Percentiles rank a stretch among this genome's conserved stretches.
These are phyloP conservation scores for Pseudomyrmex dendroicus DNA, from an alignment of 1,140 invertebrate species.

Conservation along the genomic window DNA sequence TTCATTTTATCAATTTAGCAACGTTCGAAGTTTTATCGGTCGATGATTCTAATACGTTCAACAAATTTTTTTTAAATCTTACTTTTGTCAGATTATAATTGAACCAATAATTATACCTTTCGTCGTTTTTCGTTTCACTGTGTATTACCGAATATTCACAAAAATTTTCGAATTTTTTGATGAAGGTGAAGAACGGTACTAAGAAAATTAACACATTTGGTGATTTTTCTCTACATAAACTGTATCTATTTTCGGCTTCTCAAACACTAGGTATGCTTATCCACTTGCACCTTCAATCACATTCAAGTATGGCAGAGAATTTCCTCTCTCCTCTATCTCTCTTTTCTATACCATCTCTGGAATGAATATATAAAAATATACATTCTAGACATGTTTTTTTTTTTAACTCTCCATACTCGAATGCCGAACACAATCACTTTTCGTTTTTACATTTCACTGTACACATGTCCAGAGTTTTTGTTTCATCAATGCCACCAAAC, in stretches of 20 bases:
- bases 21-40: neutral
- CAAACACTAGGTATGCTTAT: conserved; percentile 82
- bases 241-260: conserved; percentile 83
- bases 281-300: conserved; percentile 81
- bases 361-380: conserved; percentile 68
- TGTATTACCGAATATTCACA: neutral
- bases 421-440: conserved; percentile 82
- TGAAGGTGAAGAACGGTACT: conserved; percentile 73
- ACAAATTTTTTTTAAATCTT: conserved; percentile 9
- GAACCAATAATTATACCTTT: no score
- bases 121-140: conserved; percentile 44
- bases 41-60: neutral
- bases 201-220: conserved; percentile 79
- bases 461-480: conserved; percentile 78
- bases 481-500: conserved; percentile 76
- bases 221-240: conserved; percentile 80
- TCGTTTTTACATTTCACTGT: conserved; percentile 83
- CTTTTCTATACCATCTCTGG: conserved; percentile 54
- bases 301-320: conserved; percentile 73
- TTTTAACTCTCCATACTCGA: conserved; percentile 73
- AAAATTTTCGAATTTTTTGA: conserved; percentile 66
- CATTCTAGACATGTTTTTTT: conserved; percentile 55
- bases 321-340: neutral
- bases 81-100: no score
- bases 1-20: neutral